A percentile compares a stretch with the other conserved stretches of the same genome.
Conservation (phyloP, 1,140 invertebrate species). For the Zaprionus davidi region DNA sequence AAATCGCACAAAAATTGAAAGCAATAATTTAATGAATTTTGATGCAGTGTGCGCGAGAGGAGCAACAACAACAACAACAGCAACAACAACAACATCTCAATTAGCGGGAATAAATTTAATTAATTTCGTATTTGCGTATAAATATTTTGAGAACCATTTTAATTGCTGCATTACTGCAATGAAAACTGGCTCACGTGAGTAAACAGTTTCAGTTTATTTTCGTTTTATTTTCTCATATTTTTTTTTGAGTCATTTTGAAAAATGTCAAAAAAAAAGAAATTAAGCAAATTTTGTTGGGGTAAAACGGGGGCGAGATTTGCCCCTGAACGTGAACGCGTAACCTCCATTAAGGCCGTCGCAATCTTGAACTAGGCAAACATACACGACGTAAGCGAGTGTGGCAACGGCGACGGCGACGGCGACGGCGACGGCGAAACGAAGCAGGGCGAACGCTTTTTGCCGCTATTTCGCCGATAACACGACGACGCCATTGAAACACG, state of each 20-base stretch:
- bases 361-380: conserved; percentile 70
- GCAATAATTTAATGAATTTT: conserved; percentile 41
- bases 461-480: conserved; percentile 14
- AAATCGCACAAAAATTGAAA: conserved; percentile 20
- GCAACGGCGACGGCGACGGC: conserved; percentile 6
- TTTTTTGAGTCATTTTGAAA: background rate
- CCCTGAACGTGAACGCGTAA: conserved; percentile 82
- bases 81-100: conserved; percentile 23
- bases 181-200: conserved; percentile 31
- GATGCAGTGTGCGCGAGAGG: conserved; percentile 23
- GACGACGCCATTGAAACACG: conserved; percentile 58
- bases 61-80: no score
- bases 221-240: conserved; percentile 4
- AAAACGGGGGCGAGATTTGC: conserved; percentile 36
- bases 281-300: conserved; percentile 32
- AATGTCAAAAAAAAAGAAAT: background rate
- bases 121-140: background rate
- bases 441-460: conserved; percentile 7
- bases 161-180: conserved; percentile 15
- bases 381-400: conserved; percentile 23
- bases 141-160: background rate
- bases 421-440: conserved; percentile 16
- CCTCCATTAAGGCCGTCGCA: conserved; percentile 79
- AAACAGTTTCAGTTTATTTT: no score
- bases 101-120: conserved; percentile 46